Evolutionary conservation across 35 echinoderm and acorn worm species (phyloP), one percentile per base, ranked within the genome.

Genomic region (Hemicentrotus pulcherrimus): DNA sequence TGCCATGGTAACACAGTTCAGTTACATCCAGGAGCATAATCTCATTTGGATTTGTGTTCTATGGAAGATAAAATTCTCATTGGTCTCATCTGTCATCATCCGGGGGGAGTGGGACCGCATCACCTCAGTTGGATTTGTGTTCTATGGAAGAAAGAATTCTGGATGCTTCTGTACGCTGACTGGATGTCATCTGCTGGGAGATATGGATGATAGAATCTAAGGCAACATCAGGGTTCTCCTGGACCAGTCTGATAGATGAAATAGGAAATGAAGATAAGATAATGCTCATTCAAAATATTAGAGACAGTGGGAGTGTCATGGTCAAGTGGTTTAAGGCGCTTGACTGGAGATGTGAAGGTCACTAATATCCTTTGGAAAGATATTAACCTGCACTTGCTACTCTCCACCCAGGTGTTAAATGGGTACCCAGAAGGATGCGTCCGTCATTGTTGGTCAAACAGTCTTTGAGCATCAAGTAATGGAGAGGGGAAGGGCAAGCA

Each of bases 141-240:
- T 96, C 96, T 18, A 95, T 94, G 46, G 96, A 95, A 60, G 96
- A 88, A 2, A 99, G 92, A 9, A 99, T 87, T 22, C 95, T 65
- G 4, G 95, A 31, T 11, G 96, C 97, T 31, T 99, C 98, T n/a
- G 95, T 78, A 31, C 96, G 91, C 58, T 99, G 98, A 41, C 86
- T 95, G 89, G 94, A 87, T 2, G 94, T 98, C 92, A 99, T 94
- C 19, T 97, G 96, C 94, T 99, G 98, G 32, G 95, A 96, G 47
- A 99, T 98, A 91, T 97, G 95, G 78, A 97, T 96, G 31, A 99
- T 94, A n/a, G 98, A 96, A 60, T 99, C 98, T 91, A 99, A 95
- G 86, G 96, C 96, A 14, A 99, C 97, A 85, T 99, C 98, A 86
- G 98, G 98, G 86, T 99, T 97, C 47, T 99, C 94, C 7, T 94